Evolutionary conservation across 92 coral and sea anemone genomes (phyloP), one percentile per base, ranked within the genome.

Genomic region (Palythoa grandiflora): DNA sequence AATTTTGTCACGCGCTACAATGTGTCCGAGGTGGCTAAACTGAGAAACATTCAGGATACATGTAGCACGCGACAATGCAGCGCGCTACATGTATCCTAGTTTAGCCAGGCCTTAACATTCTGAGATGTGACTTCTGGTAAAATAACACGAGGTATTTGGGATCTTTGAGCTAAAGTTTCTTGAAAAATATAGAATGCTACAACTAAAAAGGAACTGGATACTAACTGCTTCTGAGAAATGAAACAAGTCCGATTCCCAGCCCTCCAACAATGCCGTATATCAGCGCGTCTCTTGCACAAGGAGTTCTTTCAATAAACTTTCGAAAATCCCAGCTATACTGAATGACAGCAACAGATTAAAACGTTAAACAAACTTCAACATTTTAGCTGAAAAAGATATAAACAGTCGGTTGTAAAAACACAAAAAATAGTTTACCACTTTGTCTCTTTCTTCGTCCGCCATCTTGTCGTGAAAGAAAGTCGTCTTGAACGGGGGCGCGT

Each of bases 171-270:
- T 44, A 1, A 44, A 7, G 48, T 2, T 44, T 44, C 6, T 44
- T 44, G 0, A 44, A 54, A 54, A 54, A 1, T 7, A 54, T 10
- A 54, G 10, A 15, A 60, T 60, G 36, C 20, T 61, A 0, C 21
- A 61, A 61, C 28, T 16, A 9, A 8, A n/a, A 16, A 35, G 36
- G n/a, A 61, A n/a, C 17, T 6, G 50, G 10, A 36, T n/a, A 89
- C 99, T 95, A 51, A 97, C 99, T 93, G 75, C 98, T 92, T 90
- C 91, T 95, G 0, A 97, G 53, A 88, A 94, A 97, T 59, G 91
- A 93, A 47, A 91, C 88, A 37, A 77, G 77, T 0, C 97, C 98
- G 78, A 87, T 60, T 11, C 89, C 79, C 39, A 96, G 55, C 9
- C 99, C 97, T 2, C 97, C 96, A 11, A 84, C 88, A 38, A 97